Conservation (phyloP, 2,888 invertebrate genomes). For the Arrhopalites spinosus region DNA sequence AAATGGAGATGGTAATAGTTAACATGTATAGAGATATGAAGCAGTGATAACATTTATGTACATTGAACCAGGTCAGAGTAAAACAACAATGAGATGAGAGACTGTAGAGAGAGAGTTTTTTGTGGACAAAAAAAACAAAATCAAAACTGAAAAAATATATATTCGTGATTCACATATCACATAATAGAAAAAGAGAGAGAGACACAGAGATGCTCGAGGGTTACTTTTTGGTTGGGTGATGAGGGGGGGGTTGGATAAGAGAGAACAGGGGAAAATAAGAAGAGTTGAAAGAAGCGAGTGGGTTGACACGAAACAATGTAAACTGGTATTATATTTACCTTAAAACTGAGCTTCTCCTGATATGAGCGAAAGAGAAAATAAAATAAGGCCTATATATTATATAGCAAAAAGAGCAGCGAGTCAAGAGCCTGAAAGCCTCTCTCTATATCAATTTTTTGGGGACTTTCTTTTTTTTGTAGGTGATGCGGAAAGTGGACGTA, state of each 20-base stretch:
- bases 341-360: slow-evolving; percentile 61
- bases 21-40: neutral
- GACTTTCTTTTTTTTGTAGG: neutral
- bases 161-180: too few species aligned
- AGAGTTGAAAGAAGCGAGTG: neutral
- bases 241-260: neutral
- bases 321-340: slow-evolving; percentile 59
- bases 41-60: neutral
- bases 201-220: too few species aligned
- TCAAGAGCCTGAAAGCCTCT: slow-evolving; percentile 35
- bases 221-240: neutral
- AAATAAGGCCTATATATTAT: slow-evolving; percentile 52
- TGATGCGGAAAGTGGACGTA: slow-evolving; percentile 62
- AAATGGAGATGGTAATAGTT: too few species aligned
- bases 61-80: neutral
- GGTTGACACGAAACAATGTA: slow-evolving; percentile 32
- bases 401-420: slow-evolving; percentile 50
- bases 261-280: neutral
- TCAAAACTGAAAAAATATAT: too few species aligned
- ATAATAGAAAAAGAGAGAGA: too few species aligned
- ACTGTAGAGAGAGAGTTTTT: neutral
- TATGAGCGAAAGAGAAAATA: slow-evolving; percentile 58
- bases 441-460: neutral
- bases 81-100: slow-evolving; percentile 8
- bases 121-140: too few species aligned